These are phyloP conservation scores for Brachirus orientalis DNA, from an alignment of 2,113 vertebrate species.

Conservation along the genomic window DNA sequence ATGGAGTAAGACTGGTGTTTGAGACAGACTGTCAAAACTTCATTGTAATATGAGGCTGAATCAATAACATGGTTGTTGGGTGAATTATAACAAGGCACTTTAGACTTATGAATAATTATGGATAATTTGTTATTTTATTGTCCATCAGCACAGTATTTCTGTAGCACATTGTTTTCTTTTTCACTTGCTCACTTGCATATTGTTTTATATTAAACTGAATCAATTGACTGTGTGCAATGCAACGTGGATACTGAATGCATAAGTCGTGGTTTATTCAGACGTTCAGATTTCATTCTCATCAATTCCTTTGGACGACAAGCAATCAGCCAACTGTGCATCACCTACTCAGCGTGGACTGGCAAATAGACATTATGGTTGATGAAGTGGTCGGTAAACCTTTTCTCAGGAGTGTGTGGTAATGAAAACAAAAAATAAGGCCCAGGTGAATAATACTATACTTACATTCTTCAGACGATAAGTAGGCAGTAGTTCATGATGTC, in stretches of 20 bases:
- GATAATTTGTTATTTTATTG: constrained; percentile 22
- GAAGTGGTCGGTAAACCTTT: not conserved
- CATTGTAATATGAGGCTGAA: constrained; percentile 9
- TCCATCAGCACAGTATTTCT: constrained; percentile 36
- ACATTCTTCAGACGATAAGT: too few species aligned
- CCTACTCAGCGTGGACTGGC: too few species aligned
- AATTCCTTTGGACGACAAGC: not conserved
- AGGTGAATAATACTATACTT: not conserved
- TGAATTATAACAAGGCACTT: constrained; percentile 37
- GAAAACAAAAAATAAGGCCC: not conserved
- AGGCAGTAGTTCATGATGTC: too few species aligned
- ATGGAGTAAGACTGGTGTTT: constrained; percentile 9
- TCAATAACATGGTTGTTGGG: constrained; percentile 48
- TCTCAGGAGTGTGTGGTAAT: not conserved
- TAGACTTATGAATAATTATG: constrained; percentile 29
- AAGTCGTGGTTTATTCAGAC: not conserved
- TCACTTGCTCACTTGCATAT: not conserved
- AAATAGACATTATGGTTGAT: not conserved
- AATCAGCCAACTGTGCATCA: not conserved
- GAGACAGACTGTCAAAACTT: constrained; percentile 20
- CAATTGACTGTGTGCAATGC: constrained; percentile 5
- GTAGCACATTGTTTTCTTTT: constrained; percentile 7
- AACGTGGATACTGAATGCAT: constrained; percentile 1
- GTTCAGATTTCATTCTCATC: not conserved
- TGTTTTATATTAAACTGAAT: constrained; percentile 29